Evolutionary conservation across 2,113 vertebrate genomes (phyloP).

Genomic region (Leptobrachium leishanense): DNA sequence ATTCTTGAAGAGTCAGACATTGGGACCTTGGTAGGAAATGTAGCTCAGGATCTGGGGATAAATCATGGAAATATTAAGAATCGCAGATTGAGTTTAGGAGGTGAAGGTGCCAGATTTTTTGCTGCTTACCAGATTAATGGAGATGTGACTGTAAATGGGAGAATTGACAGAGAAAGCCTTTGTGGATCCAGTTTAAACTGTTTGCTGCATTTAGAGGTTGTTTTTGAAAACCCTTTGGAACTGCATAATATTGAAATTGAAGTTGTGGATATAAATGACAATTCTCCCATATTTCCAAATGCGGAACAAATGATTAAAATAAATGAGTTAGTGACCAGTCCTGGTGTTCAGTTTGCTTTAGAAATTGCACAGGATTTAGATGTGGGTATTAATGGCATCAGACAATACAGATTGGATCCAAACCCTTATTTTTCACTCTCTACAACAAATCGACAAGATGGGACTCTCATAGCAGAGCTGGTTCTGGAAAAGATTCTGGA

Average conservation of each 20-base stretch:
- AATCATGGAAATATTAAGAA: slow-evolving; percentile 67
- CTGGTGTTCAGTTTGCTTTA: slow-evolving; percentile 68
- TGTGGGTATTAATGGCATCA: slow-evolving; percentile 71
- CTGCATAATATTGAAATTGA: slow-evolving; percentile 61
- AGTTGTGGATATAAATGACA: slow-evolving; percentile 72
- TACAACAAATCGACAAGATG: slow-evolving; percentile 71
- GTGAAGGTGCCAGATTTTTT: slow-evolving; percentile 67
- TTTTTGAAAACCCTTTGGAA: slow-evolving; percentile 71
- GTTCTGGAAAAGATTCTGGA: slow-evolving; percentile 72
- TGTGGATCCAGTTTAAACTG: slow-evolving; percentile 70
- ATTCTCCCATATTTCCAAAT: slow-evolving; percentile 69
- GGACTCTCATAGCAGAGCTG: slow-evolving; percentile 72
- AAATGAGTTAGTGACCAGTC: slow-evolving; percentile 63
- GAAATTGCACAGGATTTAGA: slow-evolving; percentile 72
- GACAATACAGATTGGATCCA: slow-evolving; percentile 66
- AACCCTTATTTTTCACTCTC: slow-evolving; percentile 69
- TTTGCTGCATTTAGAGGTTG: slow-evolving; percentile 70
- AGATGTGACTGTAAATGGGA: slow-evolving; percentile 67
- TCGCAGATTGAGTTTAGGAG: slow-evolving; percentile 66
- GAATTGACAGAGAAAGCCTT: slow-evolving; percentile 74
- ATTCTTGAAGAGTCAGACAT: slow-evolving; percentile 75
- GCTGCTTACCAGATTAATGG: slow-evolving; percentile 66
- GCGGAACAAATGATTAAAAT: slow-evolving; percentile 64
- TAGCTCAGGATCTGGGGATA: slow-evolving; percentile 75
- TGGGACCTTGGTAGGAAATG: slow-evolving; percentile 75